These are phyloP conservation scores for Calycopis cecrops DNA, from an alignment of 1,140 invertebrate species.

Conservation along the genomic window DNA sequence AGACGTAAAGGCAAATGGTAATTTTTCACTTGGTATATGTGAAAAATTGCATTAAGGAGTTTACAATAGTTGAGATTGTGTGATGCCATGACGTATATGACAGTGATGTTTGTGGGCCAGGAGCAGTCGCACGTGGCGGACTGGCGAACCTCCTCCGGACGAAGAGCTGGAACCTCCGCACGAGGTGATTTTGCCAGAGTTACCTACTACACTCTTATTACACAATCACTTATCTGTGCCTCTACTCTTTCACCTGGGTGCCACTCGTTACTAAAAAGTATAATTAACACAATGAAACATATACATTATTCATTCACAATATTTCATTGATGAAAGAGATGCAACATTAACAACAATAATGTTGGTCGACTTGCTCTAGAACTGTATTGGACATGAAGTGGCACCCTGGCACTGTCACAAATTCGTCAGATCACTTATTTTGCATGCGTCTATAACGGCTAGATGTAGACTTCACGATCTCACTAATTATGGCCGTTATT, in stretches of 20 bases:
- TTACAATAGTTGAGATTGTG: no score
- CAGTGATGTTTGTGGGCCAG: slow-evolving; percentile 62
- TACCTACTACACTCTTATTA: slow-evolving; percentile 42
- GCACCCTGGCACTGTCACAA: slow-evolving; percentile 52
- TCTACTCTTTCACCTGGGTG: slow-evolving; percentile 57
- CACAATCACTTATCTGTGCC: slow-evolving; percentile 54
- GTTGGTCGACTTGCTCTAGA: neutral
- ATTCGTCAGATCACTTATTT: slow-evolving; percentile 42
- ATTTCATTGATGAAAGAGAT: no score
- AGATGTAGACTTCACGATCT: slow-evolving; percentile 47
- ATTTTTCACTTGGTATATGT: no score
- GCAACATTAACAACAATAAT: neutral
- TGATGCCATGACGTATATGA: slow-evolving; percentile 25
- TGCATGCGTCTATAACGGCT: slow-evolving; percentile 64
- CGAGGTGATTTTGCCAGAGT: slow-evolving; percentile 73
- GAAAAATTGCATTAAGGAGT: no score
- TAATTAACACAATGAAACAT: no score
- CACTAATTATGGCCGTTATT: slow-evolving; percentile 64
- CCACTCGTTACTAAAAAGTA: slow-evolving; percentile 33
- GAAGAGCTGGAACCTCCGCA: slow-evolving; percentile 60
- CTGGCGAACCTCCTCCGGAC: slow-evolving; percentile 51
- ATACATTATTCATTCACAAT: no score
- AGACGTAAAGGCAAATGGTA: no score
- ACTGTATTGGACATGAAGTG: slow-evolving; percentile 35
- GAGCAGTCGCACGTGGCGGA: slow-evolving; percentile 63